These are phyloP conservation scores for Drosophila nannoptera DNA, from an alignment of 1,140 invertebrate genomes.

Conservation along the genomic window DNA sequence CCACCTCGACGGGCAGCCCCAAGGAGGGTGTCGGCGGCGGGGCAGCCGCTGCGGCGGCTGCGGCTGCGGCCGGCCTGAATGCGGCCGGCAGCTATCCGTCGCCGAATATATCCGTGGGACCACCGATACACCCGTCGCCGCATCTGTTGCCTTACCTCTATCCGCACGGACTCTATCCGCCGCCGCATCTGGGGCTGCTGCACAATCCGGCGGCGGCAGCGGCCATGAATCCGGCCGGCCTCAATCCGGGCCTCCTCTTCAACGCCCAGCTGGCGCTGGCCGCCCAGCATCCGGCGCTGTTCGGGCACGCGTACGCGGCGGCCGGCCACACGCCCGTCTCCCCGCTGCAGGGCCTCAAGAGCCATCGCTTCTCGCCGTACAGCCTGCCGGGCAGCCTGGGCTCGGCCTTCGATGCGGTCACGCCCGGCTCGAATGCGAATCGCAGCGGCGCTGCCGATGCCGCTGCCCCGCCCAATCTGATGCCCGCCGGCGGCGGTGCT, in stretches of 20 bases:
- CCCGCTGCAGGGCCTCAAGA: constrained; percentile 81
- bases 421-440: constrained; percentile 82
- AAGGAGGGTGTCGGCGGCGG: constrained; percentile 79
- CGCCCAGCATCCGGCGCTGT: constrained; percentile 88
- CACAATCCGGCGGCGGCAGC: constrained; percentile 81
- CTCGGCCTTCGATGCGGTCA: constrained; percentile 91
- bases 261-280: constrained; percentile 90
- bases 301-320: constrained; percentile 84
- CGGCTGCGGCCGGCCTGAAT: constrained; percentile 80
- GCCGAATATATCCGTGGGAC: constrained; percentile 92
- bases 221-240: constrained; percentile 81
- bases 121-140: constrained; percentile 90
- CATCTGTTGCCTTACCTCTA: constrained; percentile 92
- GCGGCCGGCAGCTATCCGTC: constrained; percentile 84
- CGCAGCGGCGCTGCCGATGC: constrained; percentile 52
- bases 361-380: constrained; percentile 89
- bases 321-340: constrained; percentile 81
- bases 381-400: constrained; percentile 85
- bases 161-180: constrained; percentile 90
- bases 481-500: constrained; percentile 17
- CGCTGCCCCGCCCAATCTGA: constrained; percentile 34
- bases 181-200: constrained; percentile 84
- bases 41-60: constrained; percentile 79
- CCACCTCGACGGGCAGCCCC: constrained; percentile 80
- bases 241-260: constrained; percentile 88